phyloP scores from a whole-genome alignment of 1,140 invertebrate genomes.

The Cydia pomonella region DNA sequence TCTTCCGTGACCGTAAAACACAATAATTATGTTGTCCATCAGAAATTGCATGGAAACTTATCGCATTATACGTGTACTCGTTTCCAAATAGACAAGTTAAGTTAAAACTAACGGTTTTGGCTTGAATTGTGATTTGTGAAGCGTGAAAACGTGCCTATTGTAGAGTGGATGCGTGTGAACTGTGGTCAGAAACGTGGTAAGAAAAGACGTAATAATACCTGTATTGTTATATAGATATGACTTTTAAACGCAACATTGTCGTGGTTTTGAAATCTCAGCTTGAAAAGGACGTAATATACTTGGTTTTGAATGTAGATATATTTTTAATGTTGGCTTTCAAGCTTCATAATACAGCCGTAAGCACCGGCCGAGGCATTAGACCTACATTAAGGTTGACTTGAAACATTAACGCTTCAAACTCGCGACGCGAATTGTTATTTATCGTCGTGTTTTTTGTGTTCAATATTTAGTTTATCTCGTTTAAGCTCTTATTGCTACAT shows the following conservation, averaged over 20 bases:
- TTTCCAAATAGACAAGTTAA: background rate
- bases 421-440: slow-evolving; percentile 56
- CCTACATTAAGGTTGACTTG: slow-evolving; percentile 57
- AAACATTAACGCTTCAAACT: slow-evolving; percentile 47
- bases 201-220: background rate
- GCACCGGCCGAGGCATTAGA: slow-evolving; percentile 47
- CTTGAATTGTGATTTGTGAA: slow-evolving; percentile 56
- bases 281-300: background rate
- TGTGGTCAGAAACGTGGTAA: slow-evolving; percentile 32
- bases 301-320: background rate
- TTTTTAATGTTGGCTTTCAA: slow-evolving; percentile 36
- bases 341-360: slow-evolving; percentile 50
- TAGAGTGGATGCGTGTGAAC: slow-evolving; percentile 61
- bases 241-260: background rate
- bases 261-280: background rate
- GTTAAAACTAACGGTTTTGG: slow-evolving; percentile 38
- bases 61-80: slow-evolving; percentile 8
- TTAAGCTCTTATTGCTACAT: background rate
- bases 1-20: background rate
- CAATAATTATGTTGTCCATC: background rate
- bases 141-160: slow-evolving; percentile 56
- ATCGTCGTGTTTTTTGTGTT: slow-evolving; percentile 38
- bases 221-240: background rate
- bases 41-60: background rate
- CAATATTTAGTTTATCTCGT: background rate